phyloP scores from a whole-genome alignment of 2,888 invertebrate species.

The Syrista parreyssii region DNA sequence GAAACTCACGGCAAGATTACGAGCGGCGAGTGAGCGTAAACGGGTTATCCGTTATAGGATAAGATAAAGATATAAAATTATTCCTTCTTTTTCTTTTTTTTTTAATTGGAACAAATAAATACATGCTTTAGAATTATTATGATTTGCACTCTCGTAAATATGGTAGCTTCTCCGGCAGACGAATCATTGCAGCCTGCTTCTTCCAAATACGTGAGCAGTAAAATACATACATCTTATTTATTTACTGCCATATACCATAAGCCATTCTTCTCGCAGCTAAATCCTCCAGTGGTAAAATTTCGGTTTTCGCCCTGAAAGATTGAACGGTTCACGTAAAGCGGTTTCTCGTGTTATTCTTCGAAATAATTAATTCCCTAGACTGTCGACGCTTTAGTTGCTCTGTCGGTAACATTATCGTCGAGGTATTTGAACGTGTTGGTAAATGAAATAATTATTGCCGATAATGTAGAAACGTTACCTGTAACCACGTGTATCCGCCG shows the following conservation, averaged over 20 bases:
- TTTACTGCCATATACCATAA: not conserved
- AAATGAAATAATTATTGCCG: not conserved
- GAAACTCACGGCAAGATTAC: not conserved
- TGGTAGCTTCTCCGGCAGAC: not conserved
- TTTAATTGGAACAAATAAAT: not conserved
- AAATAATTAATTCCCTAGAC: not conserved
- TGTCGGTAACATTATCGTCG: no score
- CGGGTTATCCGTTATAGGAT: not conserved
- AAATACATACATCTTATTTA: not conserved
- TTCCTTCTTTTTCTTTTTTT: not conserved
- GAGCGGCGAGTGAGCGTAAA: not conserved
- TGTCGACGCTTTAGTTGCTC: not conserved
- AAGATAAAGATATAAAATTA: not conserved
- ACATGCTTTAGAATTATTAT: not conserved
- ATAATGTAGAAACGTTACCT: constrained; percentile 22
- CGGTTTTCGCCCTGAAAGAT: constrained; percentile 19
- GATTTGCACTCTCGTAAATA: not conserved
- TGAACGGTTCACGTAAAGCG: not conserved
- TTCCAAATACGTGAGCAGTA: not conserved
- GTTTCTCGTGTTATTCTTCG: not conserved
- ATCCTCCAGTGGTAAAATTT: constrained; percentile 13
- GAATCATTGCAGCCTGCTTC: not conserved
- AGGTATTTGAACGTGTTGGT: not conserved
- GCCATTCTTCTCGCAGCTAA: not conserved
- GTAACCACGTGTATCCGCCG: constrained; percentile 32